Base-by-base conservation (phyloP, 2,797 vertebrate species). In the Echeneis naucrates region DNA sequence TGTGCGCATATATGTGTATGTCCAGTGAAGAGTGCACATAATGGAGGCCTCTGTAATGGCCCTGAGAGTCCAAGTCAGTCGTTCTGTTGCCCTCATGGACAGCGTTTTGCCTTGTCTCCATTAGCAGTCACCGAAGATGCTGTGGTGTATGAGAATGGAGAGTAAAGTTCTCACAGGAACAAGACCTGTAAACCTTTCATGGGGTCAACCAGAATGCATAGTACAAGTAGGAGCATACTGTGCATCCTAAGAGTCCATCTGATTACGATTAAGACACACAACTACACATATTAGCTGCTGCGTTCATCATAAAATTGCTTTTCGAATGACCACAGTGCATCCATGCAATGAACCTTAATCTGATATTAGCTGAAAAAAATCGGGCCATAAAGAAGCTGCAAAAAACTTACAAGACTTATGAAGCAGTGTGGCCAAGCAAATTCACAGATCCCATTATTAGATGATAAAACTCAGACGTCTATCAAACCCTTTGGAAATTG, bases 31-130 rank as follows among this genome's bases (percentile, higher is more conserved):
- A 87, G 87, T 83, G 79, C 80, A 81, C 68, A 87, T 87, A 88
- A 92, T 89, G 86, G 88, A 86, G 82, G 54, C 30, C 8, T 56
- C 75, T 81, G 79, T 78, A 87, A 91, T 87, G 82, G 85, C 57
- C 35, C 50, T 33, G 65, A 72, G 69, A 68, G 73, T n/a, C n/a
- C 61, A 65, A 71, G 72, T 68, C 72, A 48, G 21, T 58, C 42
- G 81, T 72, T 68, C 65, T 10, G 8, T 21, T 82, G 73, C 55
- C 85, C 75, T 76, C 24, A 38, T 69, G 82, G 82, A 84, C 72
- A 69, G 55, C n/a, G 56, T 63, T 75, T 50, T 40, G 50, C 59
- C 57, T 26, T 58, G 64, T 80, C 66, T 68, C 77, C 74, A 72
- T 85, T 90, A 75, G 80, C 72, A 86, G 80, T 50, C 60, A 67